A percentile compares a stretch with the other conserved stretches of the same genome.
These are phyloP conservation scores for Saturnia pavonia DNA, from an alignment of 2,888 invertebrate species.

Conservation along the genomic window DNA sequence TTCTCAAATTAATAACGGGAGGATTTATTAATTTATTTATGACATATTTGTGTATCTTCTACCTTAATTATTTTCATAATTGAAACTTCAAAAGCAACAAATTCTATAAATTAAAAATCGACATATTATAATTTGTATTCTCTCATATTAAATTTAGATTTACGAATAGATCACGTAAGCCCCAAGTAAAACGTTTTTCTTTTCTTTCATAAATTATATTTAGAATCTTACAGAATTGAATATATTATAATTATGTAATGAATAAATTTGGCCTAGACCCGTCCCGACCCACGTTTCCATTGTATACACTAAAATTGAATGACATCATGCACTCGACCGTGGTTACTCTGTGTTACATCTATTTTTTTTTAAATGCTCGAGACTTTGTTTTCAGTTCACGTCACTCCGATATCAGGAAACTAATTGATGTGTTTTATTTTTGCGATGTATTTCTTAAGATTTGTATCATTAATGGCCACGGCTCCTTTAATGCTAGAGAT, in stretches of 20 bases:
- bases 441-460: neutral
- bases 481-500: neutral
- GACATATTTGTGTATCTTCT: no score
- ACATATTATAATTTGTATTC: neutral
- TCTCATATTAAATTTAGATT: neutral
- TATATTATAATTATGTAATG: slow-evolving; percentile 6
- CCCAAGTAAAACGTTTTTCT: neutral
- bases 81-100: neutral
- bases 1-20: no score
- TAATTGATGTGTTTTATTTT: slow-evolving; percentile 1
- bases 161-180: neutral
- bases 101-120: neutral
- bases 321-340: slow-evolving; percentile 11
- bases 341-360: neutral
- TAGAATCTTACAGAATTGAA: neutral
- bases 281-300: slow-evolving; percentile 11
- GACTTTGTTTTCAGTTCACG: slow-evolving; percentile 6
- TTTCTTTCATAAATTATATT: neutral
- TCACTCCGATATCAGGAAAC: neutral
- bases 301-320: slow-evolving; percentile 15
- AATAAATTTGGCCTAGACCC: slow-evolving; percentile 9
- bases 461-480: neutral
- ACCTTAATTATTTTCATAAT: neutral
- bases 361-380: neutral
- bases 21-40: no score